Evolutionary conservation across 2,797 vertebrate species (phyloP), one percentile per base, ranked within the genome.

Genomic region (Calcarius lapponicus): DNA sequence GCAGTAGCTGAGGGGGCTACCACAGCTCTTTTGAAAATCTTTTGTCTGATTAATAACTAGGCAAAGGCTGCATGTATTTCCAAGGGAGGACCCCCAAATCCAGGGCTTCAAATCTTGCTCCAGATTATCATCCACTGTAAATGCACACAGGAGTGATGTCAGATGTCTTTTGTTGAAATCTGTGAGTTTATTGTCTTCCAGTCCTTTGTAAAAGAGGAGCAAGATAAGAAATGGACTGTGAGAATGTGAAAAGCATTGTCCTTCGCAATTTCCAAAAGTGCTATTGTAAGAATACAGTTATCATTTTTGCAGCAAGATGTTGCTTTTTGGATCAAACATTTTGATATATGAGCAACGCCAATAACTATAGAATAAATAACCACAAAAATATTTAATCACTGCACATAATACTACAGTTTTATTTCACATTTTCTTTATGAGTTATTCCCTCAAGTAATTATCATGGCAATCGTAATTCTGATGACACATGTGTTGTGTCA

Each of bases 401-500:
- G 26, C 45, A 88, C 31, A 72, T 1, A 7, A 71, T 40, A 62
- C 19, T 42, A 47, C 4, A 4, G 8, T 42, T 84, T 92, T 94
- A 57, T 92, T 82, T 86, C 80, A 79, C 36, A 66, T 90, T 92
- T 95, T 74, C 40, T 32, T 58, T 88, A 84, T 28, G 67, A 93
- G 82, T n/a, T 58, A 93, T 86, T 93, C 61, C 72, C 45, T 84
- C 24, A 67, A 93, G 89, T 76, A 95, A 95, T 94, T 95, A 88
- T 83, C 86, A 80, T 7, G 5, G 80, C 88, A 97, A 57, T 97
- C 2, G 13, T 86, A 95, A 94, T 66, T 86, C 65, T 94, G 93
- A 96, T 93, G 92, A 96, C 89, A 93, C 51, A 85, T 45, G 71
- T 90, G 65, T 94, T 96, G 87, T 85, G n/a, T 90, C 48, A 11